These are phyloP conservation scores for Hippocampus guttulatus DNA, from an alignment of 2,113 vertebrate species.

Conservation along the genomic window DNA sequence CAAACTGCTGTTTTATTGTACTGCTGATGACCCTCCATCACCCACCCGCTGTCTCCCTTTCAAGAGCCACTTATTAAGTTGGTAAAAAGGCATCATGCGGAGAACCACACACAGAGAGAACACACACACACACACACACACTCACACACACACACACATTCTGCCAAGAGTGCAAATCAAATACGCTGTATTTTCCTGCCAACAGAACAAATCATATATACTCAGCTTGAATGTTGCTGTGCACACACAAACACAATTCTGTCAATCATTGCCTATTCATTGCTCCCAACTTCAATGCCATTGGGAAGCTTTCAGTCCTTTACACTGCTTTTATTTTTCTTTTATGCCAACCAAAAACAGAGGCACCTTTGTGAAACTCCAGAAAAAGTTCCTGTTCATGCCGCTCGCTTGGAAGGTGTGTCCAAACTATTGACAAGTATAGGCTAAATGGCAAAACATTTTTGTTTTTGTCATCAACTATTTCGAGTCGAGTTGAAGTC, in stretches of 20 bases:
- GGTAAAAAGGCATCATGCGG: slow-evolving; percentile 43
- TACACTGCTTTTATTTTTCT: neutral
- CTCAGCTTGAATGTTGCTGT: slow-evolving; percentile 45
- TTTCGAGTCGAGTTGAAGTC: too few relatives aligned
- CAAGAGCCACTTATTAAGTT: slow-evolving; percentile 54
- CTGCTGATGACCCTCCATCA: slow-evolving; percentile 18
- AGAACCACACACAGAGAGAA: slow-evolving; percentile 40
- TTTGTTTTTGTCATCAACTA: too few relatives aligned
- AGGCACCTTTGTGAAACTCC: slow-evolving; percentile 27
- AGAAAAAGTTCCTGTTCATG: slow-evolving; percentile 17
- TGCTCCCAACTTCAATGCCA: neutral
- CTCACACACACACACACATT: slow-evolving; percentile 31
- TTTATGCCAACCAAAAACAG: slow-evolving; percentile 41
- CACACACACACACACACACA: slow-evolving; percentile 17
- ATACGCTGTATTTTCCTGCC: neutral
- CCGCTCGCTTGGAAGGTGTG: neutral
- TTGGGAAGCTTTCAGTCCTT: slow-evolving; percentile 5
- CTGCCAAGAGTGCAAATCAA: slow-evolving; percentile 1
- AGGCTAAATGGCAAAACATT: neutral
- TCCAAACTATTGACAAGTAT: neutral
- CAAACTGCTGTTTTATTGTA: slow-evolving; percentile 28
- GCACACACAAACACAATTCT: slow-evolving; percentile 23
- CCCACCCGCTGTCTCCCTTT: slow-evolving; percentile 12
- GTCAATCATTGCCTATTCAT: slow-evolving; percentile 44
- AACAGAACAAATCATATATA: slow-evolving; percentile 52